Evolutionary conservation across 2,888 invertebrate genomes (phyloP).

Genomic region (Scaptodrosophila latifasciaeformis): DNA sequence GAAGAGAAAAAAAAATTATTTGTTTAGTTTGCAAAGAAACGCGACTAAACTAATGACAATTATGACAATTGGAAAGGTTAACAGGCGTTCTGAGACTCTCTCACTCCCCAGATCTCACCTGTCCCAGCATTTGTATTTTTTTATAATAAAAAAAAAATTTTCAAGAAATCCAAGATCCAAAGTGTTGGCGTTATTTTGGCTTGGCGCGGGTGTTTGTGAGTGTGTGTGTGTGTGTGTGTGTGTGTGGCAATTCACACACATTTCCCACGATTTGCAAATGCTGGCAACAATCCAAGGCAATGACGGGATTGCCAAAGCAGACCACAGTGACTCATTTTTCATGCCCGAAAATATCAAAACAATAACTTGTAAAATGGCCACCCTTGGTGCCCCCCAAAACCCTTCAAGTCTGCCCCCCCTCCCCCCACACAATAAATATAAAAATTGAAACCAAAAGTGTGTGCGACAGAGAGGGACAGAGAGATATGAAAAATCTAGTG

Average conservation of each 20-base stretch:
- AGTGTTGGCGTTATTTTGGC: slow-evolving; percentile 47
- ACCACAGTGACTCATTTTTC: slow-evolving; percentile 57
- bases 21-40: neutral
- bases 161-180: slow-evolving; percentile 21
- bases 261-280: slow-evolving; percentile 61
- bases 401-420: slow-evolving; percentile 8
- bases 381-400: neutral
- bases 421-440: neutral
- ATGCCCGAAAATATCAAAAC: slow-evolving; percentile 34
- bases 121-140: too few relatives aligned
- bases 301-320: neutral
- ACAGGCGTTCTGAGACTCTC: slow-evolving; percentile 30
- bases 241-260: slow-evolving; percentile 29
- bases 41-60: slow-evolving; percentile 41
- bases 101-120: too few relatives aligned
- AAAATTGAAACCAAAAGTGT: slow-evolving; percentile 3
- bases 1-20: neutral
- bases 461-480: slow-evolving; percentile 17
- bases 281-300: slow-evolving; percentile 14
- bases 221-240: slow-evolving; percentile 25
- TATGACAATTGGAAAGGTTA: slow-evolving; percentile 54
- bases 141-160: slow-evolving; percentile 23
- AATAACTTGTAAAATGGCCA: slow-evolving; percentile 53
- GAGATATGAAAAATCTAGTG: slow-evolving; percentile 27
- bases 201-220: slow-evolving; percentile 33